Conservation (phyloP, 2,888 invertebrate genomes). For the Trichacis sp. region DNA sequence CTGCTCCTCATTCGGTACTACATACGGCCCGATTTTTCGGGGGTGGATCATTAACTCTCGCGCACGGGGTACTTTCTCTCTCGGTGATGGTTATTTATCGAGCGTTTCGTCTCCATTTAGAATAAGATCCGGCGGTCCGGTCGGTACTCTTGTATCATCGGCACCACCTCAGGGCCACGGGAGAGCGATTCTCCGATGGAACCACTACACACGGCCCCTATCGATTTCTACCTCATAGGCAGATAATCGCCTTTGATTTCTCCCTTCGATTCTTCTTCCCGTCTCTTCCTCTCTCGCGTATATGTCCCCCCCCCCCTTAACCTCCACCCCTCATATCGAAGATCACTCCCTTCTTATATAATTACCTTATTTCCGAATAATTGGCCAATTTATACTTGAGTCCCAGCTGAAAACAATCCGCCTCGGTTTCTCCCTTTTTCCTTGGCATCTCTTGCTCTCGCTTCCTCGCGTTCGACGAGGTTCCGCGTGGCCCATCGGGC, state of each 20-base stretch:
- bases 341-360: constrained; percentile 69
- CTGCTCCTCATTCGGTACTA: neutral
- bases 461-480: constrained; percentile 46
- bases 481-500: constrained; percentile 64
- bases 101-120: constrained; percentile 63
- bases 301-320: constrained; percentile 51
- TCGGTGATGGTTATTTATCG: constrained; percentile 60
- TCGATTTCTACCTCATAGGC: constrained; percentile 67
- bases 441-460: constrained; percentile 25
- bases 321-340: constrained; percentile 57
- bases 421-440: constrained; percentile 52
- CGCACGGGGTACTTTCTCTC: constrained; percentile 17
- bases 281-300: constrained; percentile 44
- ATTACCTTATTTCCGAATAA: constrained; percentile 69
- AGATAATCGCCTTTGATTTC: constrained; percentile 69
- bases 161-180: constrained; percentile 52
- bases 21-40: no score
- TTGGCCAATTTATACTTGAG: constrained; percentile 69
- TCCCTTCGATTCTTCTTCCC: constrained; percentile 65
- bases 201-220: constrained; percentile 46
- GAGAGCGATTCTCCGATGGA: constrained; percentile 55
- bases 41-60: constrained; percentile 17
- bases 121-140: constrained; percentile 58
- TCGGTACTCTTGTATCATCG: constrained; percentile 45
- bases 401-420: constrained; percentile 69